Base-by-base conservation (phyloP, 2,888 invertebrate genomes). In the Chrysodeixis includens region DNA sequence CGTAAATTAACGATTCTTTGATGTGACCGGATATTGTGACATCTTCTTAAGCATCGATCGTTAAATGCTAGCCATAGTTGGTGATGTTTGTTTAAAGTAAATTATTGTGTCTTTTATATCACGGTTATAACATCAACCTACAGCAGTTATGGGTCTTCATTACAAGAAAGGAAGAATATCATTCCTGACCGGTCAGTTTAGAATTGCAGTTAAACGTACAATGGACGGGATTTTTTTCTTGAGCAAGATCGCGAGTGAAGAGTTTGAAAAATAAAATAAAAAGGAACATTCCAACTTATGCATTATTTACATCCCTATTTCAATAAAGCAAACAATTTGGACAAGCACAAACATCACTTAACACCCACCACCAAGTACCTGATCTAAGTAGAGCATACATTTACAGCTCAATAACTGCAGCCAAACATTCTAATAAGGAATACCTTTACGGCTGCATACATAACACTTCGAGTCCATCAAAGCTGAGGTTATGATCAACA, bases 11-110 rank as follows among this genome's bases (percentile, higher is more conserved):
- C 46, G 32, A 55, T 40, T 65, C 56, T 81, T 79, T 79, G 79
- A 79, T 73, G 81, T 79, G 57, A 70, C 79, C 70, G 81, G 81
- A 78, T 79, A 78, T 78, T 67, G 79, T 71, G 75, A 76, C 76
- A 78, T 54, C 64, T 18, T 58, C 32, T 58, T 71, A 62, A 74
- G 52, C 58, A 72, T 40, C 51, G 44, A 49, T 66, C 78, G 55
- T 75, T 16, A 76, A 69, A 63, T 35, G 66, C 61, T 63, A 66
- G 61, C 32, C 16, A 18, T 60, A 10, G 26, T 40, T 53, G 46
- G 46, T 49, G 18, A 20, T 49, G 46, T 49, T 49, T 20, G 46
- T 20, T 49, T 20, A 49, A 20, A 20, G 20, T 49, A 20, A 49
- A 49, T 49, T 49, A 49, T 49, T 49, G 40, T 49, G 44, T 7